Evolutionary conservation across 2,113 vertebrate species (phyloP).

Genomic region (Macaca nemestrina): DNA sequence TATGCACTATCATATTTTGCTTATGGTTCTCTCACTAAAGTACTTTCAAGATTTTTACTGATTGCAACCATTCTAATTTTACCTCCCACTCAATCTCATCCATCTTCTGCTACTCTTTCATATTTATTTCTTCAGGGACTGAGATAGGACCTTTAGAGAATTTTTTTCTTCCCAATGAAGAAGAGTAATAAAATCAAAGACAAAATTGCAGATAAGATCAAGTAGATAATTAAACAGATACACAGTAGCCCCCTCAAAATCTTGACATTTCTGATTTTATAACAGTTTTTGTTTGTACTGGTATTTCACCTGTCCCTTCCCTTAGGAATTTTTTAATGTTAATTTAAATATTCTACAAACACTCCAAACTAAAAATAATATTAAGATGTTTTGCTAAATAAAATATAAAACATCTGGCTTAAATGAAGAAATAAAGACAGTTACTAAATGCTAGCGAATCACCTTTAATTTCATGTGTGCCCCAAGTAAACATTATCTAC

Average conservation of each 20-base stretch:
- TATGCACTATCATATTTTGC: not conserved
- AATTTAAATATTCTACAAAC: conserved; percentile 56
- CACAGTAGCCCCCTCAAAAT: not conserved
- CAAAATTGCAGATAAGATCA: not conserved
- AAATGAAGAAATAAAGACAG: not conserved
- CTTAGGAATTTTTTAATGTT: conserved; percentile 30
- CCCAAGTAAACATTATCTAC: not conserved
- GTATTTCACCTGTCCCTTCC: conserved; percentile 24
- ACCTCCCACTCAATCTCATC: not conserved
- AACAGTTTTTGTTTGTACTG: not conserved
- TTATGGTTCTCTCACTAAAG: not conserved
- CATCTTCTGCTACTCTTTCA: not conserved
- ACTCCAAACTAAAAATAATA: conserved; percentile 65
- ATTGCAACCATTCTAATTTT: conserved; percentile 21
- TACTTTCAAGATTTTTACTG: conserved; percentile 46
- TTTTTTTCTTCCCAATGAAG: not conserved
- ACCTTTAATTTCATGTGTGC: not conserved
- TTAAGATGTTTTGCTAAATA: conserved; percentile 63
- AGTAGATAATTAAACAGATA: not conserved
- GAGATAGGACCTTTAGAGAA: not conserved
- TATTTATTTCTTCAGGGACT: conserved; percentile 5
- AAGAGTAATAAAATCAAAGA: not conserved
- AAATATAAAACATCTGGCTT: conserved; percentile 67
- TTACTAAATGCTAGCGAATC: not conserved
- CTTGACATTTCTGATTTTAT: not conserved